phyloP scores from a whole-genome alignment of 23 tunicate genomes.

The Ciona savignyi region DNA sequence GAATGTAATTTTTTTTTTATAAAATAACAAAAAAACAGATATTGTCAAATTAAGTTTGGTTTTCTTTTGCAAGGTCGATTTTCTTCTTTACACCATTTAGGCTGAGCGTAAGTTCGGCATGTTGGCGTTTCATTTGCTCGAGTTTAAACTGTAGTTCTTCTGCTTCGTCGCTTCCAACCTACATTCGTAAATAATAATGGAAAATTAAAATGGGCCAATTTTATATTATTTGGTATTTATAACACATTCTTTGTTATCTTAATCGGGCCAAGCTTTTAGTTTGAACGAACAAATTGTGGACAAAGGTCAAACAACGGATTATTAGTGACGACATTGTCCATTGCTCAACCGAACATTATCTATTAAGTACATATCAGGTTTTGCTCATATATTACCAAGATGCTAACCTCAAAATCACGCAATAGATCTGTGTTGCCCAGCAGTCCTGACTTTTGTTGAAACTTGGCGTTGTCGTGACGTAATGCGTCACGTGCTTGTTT shows the following conservation, averaged over 20 bases:
- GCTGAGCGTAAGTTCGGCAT: constrained; percentile 83
- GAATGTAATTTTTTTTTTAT: no score
- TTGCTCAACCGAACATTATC: no score
- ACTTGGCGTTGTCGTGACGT: constrained; percentile 74
- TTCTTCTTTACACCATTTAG: constrained; percentile 79
- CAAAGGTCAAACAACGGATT: no score
- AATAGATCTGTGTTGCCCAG: constrained; percentile 66
- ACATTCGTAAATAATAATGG: background rate
- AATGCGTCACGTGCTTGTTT: constrained; percentile 82
- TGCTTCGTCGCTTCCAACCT: constrained; percentile 70
- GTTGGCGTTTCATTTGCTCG: constrained; percentile 57
- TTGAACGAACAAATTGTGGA: background rate
- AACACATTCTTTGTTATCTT: background rate
- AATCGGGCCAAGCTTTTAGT: background rate
- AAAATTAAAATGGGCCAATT: no score
- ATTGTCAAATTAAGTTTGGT: constrained; percentile 2
- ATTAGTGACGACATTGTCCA: no score
- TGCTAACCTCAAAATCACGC: constrained; percentile 71
- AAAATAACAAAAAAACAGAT: no score
- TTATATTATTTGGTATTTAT: background rate
- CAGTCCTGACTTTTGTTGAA: constrained; percentile 72
- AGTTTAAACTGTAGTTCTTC: constrained; percentile 43
- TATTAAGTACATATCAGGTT: no score
- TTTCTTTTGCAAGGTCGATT: constrained; percentile 69
- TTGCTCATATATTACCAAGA: no score